Evolutionary conservation across 2,113 vertebrate species (phyloP), one percentile per base, ranked within the genome.

Genomic region (Pomatorhinus ruficollis): DNA sequence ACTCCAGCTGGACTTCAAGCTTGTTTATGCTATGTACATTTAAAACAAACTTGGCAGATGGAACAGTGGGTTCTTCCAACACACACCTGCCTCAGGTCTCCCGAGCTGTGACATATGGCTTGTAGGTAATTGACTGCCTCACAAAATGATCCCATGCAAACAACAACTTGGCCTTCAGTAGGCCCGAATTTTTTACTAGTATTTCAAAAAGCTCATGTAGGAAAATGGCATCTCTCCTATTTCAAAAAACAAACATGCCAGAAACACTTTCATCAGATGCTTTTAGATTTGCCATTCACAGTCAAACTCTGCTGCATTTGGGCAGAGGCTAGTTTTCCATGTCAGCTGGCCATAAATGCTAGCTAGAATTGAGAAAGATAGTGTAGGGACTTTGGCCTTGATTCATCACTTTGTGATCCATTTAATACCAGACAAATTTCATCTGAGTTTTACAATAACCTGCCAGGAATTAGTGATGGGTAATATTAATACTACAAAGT

Each of bases 11-110:
- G 50, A 87, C 56, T 72, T 40, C 40, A 68, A 59, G 44, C 37
- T 93, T 94, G 20, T 60, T 93, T 84, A 49, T 76, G 40, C 61
- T 57, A 53, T 25, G 53, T 40, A 52, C 21, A 53, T 85, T 91
- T 79, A 87, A 95, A 95, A 91, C 60, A 90, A 91, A 79, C 22
- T 83, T 87, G 74, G 63, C 88, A 88, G 66, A 31, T 80, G 49
- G 25, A 69, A 80, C 17, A 64, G 53, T 22, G 45, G n/a, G n/a
- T 76, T 81, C 21, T 70, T 84, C 65, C 47, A 77, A 47, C 24
- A 33, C 9, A 59, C 30, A 69, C 65, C 68, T 79, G 70, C 53
- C 57, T 75, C 7, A 6, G 37, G 49, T 83, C 57, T 65, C 76
- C 64, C 0, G 0, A 64, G 60, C 28, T 57, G 61, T 90, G 44